A percentile compares a stretch with the other conserved stretches of the same genome.
These are phyloP conservation scores for Poecilia latipinna DNA, from an alignment of 2,113 vertebrate genomes.

Conservation along the genomic window DNA sequence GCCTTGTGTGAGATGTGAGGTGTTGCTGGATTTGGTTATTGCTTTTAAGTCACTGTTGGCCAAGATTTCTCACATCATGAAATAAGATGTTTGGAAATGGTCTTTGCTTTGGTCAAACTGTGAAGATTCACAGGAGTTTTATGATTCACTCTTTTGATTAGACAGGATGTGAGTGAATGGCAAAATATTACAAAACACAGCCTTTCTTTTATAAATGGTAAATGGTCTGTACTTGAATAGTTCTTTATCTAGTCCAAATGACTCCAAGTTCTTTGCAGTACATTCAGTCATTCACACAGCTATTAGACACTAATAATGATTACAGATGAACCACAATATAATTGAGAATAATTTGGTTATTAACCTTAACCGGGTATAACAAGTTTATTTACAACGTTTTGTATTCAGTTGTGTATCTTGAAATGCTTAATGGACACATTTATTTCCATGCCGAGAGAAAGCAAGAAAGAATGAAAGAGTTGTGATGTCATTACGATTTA, in stretches of 20 bases:
- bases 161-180: not conserved
- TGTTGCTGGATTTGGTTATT: constrained; percentile 27
- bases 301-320: too few relatives aligned
- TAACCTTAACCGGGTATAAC: not conserved
- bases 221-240: too few relatives aligned
- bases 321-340: too few relatives aligned
- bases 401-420: too few relatives aligned
- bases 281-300: too few relatives aligned
- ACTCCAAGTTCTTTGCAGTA: too few relatives aligned
- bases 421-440: too few relatives aligned
- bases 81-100: constrained; percentile 7
- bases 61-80: not conserved
- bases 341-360: not conserved
- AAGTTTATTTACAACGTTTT: too few relatives aligned
- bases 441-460: not conserved
- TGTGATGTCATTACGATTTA: not conserved
- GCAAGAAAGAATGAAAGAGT: not conserved
- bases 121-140: not conserved
- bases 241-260: too few relatives aligned
- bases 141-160: not conserved
- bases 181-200: not conserved
- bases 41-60: not conserved
- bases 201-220: not conserved
- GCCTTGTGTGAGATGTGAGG: constrained; percentile 11
- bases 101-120: constrained; percentile 1